Conservation (phyloP, 2,888 invertebrate genomes). For the Melinaea menophilus region DNA sequence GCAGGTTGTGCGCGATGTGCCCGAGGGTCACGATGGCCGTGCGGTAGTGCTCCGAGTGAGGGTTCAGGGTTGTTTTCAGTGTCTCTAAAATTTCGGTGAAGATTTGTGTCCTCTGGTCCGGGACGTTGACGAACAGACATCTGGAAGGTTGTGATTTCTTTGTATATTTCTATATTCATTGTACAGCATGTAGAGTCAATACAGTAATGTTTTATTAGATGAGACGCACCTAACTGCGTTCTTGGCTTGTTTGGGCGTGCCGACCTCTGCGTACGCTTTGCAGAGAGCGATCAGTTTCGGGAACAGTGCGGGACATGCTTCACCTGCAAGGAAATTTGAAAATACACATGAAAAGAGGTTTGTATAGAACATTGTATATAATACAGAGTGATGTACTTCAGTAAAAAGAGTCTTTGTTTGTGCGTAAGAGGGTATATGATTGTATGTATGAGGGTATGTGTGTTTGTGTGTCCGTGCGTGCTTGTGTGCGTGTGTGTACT, state of each 20-base stretch:
- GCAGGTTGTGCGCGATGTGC: conserved; percentile 95
- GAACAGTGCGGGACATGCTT: conserved; percentile 86
- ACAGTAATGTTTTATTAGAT: background rate
- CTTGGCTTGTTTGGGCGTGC: conserved; percentile 97
- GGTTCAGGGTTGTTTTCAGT: conserved; percentile 84
- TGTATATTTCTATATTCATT: background rate
- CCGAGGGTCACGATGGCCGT: conserved; percentile 97
- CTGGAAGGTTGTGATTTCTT: conserved; percentile 52
- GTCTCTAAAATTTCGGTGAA: conserved; percentile 91
- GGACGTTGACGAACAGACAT: conserved; percentile 91
- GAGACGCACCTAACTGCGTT: conserved; percentile 85
- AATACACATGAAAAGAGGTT: background rate
- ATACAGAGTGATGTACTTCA: background rate
- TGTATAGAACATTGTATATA: background rate
- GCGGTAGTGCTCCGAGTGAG: conserved; percentile 88
- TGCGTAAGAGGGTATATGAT: background rate
- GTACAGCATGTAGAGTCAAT: background rate
- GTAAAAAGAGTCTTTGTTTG: background rate
- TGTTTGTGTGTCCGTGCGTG: background rate
- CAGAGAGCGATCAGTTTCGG: conserved; percentile 90
- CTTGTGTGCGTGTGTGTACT: conserved; percentile 39
- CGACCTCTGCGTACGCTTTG: conserved; percentile 91
- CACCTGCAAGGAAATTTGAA: conserved; percentile 67
- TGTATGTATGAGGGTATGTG: background rate
- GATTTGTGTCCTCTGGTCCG: conserved; percentile 82